phyloP scores from a whole-genome alignment of 23 tunicate genomes.

The Ciona savignyi region DNA sequence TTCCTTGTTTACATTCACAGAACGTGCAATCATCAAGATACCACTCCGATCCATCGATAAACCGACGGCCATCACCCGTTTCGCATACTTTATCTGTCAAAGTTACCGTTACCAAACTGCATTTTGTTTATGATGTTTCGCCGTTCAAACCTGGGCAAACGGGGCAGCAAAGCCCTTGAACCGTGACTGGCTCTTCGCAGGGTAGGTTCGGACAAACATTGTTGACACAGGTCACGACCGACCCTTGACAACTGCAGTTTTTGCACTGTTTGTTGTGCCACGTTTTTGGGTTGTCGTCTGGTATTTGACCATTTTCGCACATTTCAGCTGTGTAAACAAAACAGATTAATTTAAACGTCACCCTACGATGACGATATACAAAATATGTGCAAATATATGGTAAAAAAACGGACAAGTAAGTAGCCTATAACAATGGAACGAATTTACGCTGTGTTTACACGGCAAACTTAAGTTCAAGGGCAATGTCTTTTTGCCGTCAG shows the following conservation, averaged over 20 bases:
- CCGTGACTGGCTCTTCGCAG: conserved; percentile 47
- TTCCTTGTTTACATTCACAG: conserved; percentile 78
- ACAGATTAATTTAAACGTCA: neutral
- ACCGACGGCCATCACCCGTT: conserved; percentile 73
- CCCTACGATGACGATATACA: neutral
- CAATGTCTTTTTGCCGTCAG: no score
- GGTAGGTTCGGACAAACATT: conserved; percentile 50
- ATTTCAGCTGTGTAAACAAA: conserved; percentile 17
- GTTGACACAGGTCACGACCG: conserved; percentile 32
- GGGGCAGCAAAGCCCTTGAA: conserved; percentile 77
- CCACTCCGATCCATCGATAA: conserved; percentile 79
- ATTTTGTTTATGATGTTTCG: neutral
- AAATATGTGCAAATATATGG: no score
- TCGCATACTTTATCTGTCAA: conserved; percentile 60
- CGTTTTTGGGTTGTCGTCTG: conserved; percentile 6
- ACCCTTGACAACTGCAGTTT: conserved; percentile 40
- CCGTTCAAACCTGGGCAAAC: conserved; percentile 68
- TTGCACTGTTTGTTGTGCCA: conserved; percentile 66
- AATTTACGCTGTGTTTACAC: no score
- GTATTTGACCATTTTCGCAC: conserved; percentile 28
- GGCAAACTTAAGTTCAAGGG: no score
- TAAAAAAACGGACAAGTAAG: no score
- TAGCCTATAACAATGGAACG: no score
- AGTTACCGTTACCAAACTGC: neutral
- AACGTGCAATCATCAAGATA: conserved; percentile 88